Evolutionary conservation across 2,888 invertebrate species (phyloP).

Genomic region (Drosophila eohydei): DNA sequence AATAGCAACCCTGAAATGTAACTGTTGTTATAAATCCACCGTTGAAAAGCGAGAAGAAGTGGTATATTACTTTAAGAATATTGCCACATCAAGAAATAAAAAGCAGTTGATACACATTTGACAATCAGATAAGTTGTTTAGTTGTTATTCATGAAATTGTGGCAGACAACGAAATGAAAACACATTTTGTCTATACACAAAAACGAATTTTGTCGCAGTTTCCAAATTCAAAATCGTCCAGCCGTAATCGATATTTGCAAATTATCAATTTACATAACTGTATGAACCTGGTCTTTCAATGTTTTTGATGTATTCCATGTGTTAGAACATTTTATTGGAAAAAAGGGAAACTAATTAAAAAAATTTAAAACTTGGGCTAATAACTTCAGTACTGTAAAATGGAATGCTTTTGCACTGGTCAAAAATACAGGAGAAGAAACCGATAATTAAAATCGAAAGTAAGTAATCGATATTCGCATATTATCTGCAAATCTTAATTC

Average conservation of each 20-base stretch:
- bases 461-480: neutral
- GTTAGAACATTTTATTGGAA: neutral
- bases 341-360: neutral
- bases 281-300: neutral
- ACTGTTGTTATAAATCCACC: slow-evolving; percentile 1
- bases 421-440: neutral
- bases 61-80: neutral
- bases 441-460: neutral
- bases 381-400: neutral
- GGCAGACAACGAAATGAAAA: too few species aligned
- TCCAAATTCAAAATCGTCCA: neutral
- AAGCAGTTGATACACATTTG: too few species aligned
- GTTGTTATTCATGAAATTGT: too few species aligned
- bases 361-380: neutral
- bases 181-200: too few species aligned
- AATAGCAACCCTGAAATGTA: slow-evolving; percentile 21
- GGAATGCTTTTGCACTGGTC: neutral
- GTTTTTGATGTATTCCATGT: neutral
- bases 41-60: neutral
- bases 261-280: neutral
- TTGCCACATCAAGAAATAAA: too few species aligned
- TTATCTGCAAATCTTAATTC: neutral
- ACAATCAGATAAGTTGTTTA: too few species aligned
- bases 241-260: neutral
- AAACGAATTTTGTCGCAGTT: too few species aligned